Evolutionary conservation across 1,140 invertebrate genomes (phyloP), one percentile per base, ranked within the genome.

Genomic region (Ceratina japonica): DNA sequence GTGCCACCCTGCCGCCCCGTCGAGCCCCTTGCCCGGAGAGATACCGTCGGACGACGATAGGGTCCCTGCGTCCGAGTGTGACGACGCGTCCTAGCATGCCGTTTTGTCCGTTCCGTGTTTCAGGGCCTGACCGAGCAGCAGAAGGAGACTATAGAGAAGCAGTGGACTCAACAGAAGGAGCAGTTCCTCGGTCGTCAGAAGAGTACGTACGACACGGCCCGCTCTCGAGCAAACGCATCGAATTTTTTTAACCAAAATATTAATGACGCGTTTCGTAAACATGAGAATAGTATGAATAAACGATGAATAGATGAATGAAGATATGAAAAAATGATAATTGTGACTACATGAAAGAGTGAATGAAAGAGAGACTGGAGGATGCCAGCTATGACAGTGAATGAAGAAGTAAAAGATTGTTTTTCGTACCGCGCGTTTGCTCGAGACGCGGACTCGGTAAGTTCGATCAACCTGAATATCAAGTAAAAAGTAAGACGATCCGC

Each of bases 141-240:
- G 93, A 97, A 97, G 94, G 97, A 98, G 91, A 91, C 91, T 87
- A 93, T 95, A 87, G 97, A 98, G 93, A 97, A 97, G 93, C 93
- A 94, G 87, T 98, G 97, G 97, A 94, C 95, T 86, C 95, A 97
- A 91, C 97, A 95, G 91, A 95, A 95, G 92, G 95, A 96, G 87
- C 95, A 96, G 92, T 98, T 97, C 93, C 95, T 95, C 90, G 95
- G 96, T 93, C 96, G 97, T 90, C 96, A 96, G 92, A 97, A 97
- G 95, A 94, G 97, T 98, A 96, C 94, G 96, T 94, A 91, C 89
- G 66, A 3, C 22, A 37, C 37, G 44, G 12, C 44, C 13, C 59
- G 49, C 18, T 44, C n/a, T 73, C 70, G 79, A 71, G 63, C 75
- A 62, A 52, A 77, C 58, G 58, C 58, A 24, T 10, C 22, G 37